Evolutionary conservation across 2,888 invertebrate species (phyloP).

Genomic region (Trachelus stipa): DNA sequence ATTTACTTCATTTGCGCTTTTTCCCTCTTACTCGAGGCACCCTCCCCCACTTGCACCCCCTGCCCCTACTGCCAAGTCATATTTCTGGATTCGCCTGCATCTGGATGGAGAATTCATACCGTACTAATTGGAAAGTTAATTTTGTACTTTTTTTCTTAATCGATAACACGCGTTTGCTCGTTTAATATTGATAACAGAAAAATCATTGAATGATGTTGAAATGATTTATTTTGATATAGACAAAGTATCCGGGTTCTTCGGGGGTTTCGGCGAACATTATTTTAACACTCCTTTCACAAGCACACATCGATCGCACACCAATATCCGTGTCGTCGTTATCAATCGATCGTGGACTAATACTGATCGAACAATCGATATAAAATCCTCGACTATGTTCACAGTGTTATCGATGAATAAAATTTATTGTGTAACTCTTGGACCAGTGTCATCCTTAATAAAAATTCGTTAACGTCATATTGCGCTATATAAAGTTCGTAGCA

Average conservation of each 20-base stretch:
- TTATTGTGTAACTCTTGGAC: not conserved
- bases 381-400: not conserved
- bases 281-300: conserved; percentile 39
- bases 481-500: not conserved
- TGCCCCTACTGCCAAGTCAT: not conserved
- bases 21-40: not conserved
- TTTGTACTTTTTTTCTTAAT: too few species aligned
- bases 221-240: conserved; percentile 39
- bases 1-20: not conserved
- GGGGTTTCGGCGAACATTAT: conserved; percentile 47
- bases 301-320: conserved; percentile 29
- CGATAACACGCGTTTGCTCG: not conserved
- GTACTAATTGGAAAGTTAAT: not conserved
- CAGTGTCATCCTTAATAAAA: not conserved
- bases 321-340: conserved; percentile 9
- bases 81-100: not conserved
- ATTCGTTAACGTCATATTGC: not conserved
- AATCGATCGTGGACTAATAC: not conserved
- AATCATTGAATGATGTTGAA: conserved; percentile 17
- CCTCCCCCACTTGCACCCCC: not conserved
- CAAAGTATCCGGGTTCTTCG: conserved; percentile 36
- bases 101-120: not conserved
- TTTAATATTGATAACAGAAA: not conserved
- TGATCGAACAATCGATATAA: not conserved
- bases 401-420: not conserved